These are phyloP conservation scores for Vanessa cardui DNA, from an alignment of 2,888 invertebrate genomes.

Conservation along the genomic window DNA sequence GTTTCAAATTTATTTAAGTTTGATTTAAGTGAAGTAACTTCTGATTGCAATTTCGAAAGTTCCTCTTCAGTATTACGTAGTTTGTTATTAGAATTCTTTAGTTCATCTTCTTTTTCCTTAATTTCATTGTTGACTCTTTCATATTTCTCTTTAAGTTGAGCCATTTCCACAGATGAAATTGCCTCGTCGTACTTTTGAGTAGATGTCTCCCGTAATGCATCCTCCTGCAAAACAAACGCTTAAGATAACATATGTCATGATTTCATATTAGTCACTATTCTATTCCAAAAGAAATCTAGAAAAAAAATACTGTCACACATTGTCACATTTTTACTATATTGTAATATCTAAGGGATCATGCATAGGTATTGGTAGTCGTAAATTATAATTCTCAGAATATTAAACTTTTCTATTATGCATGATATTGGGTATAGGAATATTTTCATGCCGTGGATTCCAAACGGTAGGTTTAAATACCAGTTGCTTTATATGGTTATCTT, in stretches of 20 bases:
- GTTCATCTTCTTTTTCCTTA: slow-evolving; percentile 66
- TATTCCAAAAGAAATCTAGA: neutral
- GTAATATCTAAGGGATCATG: slow-evolving; percentile 18
- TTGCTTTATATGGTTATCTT: slow-evolving; percentile 84
- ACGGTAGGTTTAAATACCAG: slow-evolving; percentile 68
- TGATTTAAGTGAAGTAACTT: slow-evolving; percentile 69
- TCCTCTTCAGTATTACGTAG: slow-evolving; percentile 76
- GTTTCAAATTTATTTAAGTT: slow-evolving; percentile 69
- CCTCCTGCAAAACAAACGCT: slow-evolving; percentile 57
- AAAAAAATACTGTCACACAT: slow-evolving; percentile 19
- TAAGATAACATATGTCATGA: neutral
- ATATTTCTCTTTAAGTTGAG: slow-evolving; percentile 76
- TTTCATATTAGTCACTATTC: neutral
- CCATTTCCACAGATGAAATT: slow-evolving; percentile 76
- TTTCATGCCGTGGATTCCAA: slow-evolving; percentile 33
- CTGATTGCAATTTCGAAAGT: slow-evolving; percentile 64
- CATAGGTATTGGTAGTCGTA: slow-evolving; percentile 5
- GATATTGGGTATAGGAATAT: neutral
- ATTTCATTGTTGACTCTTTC: slow-evolving; percentile 62
- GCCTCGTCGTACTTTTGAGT: slow-evolving; percentile 76
- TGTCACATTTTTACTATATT: slow-evolving; percentile 17
- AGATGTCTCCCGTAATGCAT: slow-evolving; percentile 70
- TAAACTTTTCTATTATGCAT: neutral
- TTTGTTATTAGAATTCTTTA: slow-evolving; percentile 60
- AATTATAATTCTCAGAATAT: neutral